Evolutionary conservation across 2,797 vertebrate species (phyloP).

Genomic region (Martes flavigula): DNA sequence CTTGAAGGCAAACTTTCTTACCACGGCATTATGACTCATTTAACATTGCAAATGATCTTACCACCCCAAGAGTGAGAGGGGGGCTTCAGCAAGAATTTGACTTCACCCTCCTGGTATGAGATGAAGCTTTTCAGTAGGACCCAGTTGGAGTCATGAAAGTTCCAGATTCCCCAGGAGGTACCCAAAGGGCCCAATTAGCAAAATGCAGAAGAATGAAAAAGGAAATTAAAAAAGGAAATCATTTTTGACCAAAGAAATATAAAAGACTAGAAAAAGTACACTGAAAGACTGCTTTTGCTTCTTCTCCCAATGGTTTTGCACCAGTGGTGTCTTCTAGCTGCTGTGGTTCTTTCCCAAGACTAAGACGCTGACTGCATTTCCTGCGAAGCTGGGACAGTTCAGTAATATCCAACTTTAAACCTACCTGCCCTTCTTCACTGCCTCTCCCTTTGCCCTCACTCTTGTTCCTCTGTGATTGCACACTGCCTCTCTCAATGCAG

Average conservation of each 20-base stretch:
- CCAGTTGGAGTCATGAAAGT: background rate
- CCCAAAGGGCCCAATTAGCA: background rate
- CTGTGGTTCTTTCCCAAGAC: background rate
- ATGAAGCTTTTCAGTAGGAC: background rate
- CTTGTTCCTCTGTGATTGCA: background rate
- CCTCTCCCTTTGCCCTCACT: background rate
- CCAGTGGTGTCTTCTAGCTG: fast-evolving
- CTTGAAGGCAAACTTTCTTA: background rate
- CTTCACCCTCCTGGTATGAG: background rate
- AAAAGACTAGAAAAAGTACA: background rate
- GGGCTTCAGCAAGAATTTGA: background rate
- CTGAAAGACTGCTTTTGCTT: background rate
- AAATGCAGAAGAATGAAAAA: background rate
- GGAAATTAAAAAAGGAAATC: background rate
- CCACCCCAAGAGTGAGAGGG: background rate
- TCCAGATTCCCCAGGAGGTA: background rate
- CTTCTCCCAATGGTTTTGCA: background rate
- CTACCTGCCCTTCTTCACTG: background rate
- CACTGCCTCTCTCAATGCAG: background rate
- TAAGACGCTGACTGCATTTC: background rate
- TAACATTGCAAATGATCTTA: background rate
- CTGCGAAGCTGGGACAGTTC: background rate
- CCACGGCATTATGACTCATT: background rate
- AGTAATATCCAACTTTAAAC: background rate
- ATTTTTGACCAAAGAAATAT: background rate